These are phyloP conservation scores for Heliconius melpomene DNA, from an alignment of 1,140 invertebrate species.

Conservation along the genomic window DNA sequence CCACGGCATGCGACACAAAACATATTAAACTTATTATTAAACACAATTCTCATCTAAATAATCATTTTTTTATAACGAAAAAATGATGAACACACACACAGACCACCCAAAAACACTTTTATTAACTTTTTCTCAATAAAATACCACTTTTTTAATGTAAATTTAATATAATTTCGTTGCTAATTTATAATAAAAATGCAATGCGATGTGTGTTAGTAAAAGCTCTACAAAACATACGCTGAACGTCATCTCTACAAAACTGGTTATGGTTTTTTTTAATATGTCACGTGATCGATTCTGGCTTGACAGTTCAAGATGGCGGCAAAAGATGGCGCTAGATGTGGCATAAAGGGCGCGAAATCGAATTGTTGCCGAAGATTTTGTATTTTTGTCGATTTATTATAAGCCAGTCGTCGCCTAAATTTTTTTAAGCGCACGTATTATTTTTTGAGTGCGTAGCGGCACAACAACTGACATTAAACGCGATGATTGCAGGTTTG, in stretches of 20 bases:
- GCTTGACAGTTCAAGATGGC: slow-evolving; percentile 15
- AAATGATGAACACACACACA: not conserved
- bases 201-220: slow-evolving; percentile 42
- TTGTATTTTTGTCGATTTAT: slow-evolving; percentile 27
- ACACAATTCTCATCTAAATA: not conserved
- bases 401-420: not conserved
- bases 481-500: too few species aligned
- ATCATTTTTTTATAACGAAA: not conserved
- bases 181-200: not conserved
- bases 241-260: slow-evolving; percentile 71
- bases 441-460: too few species aligned
- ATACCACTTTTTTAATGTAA: not conserved
- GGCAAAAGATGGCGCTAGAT: slow-evolving; percentile 56
- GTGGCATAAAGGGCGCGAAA: slow-evolving; percentile 23
- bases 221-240: slow-evolving; percentile 65
- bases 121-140: not conserved
- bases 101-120: not conserved
- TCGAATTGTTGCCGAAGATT: slow-evolving; percentile 7
- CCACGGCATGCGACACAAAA: slow-evolving; percentile 35
- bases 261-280: slow-evolving; percentile 69
- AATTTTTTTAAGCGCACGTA: too few species aligned
- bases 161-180: slow-evolving; percentile 1
- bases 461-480: too few species aligned
- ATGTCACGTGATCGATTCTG: slow-evolving; percentile 65
- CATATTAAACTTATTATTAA: slow-evolving; percentile 5